A percentile compares a stretch with the other conserved stretches of the same genome.
Conservation (phyloP, 1,140 invertebrate genomes). For the Aphaenogaster floridana region DNA sequence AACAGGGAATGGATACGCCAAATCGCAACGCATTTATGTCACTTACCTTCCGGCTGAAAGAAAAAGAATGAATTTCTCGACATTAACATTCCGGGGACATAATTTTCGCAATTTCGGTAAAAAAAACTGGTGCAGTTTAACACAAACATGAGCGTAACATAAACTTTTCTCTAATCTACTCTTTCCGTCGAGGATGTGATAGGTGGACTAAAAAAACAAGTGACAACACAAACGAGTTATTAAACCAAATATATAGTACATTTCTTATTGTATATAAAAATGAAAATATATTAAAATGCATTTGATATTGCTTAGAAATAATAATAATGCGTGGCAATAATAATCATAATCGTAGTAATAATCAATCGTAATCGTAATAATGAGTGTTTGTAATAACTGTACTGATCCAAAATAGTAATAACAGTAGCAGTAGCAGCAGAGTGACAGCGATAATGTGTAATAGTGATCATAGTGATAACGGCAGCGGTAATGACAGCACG, state of each 20-base stretch:
- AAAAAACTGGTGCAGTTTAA: not conserved
- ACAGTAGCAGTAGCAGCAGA: slow-evolving; percentile 45
- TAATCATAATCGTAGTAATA: slow-evolving; percentile 81
- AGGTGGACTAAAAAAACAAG: slow-evolving; percentile 80
- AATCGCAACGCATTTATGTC: slow-evolving; percentile 42
- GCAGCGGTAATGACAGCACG: slow-evolving; percentile 34
- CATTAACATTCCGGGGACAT: not conserved
- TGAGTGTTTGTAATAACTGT: slow-evolving; percentile 43
- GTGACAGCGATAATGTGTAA: slow-evolving; percentile 32
- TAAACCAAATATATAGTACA: slow-evolving; percentile 87
- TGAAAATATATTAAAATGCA: slow-evolving; percentile 88
- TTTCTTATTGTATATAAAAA: slow-evolving; percentile 87
- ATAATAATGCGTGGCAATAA: slow-evolving; percentile 79
- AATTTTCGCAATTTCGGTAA: not conserved
- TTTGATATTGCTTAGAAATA: slow-evolving; percentile 86
- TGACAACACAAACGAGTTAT: slow-evolving; percentile 85
- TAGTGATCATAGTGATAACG: slow-evolving; percentile 53
- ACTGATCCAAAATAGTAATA: slow-evolving; percentile 38
- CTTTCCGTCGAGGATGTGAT: slow-evolving; percentile 80
- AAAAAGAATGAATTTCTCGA: slow-evolving; percentile 50
- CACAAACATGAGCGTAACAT: not conserved
- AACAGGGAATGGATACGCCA: not conserved
- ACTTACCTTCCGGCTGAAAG: slow-evolving; percentile 84
- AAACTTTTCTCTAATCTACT: not conserved
- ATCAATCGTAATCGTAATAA: slow-evolving; percentile 83